Evolutionary conservation across 2,113 vertebrate genomes (phyloP).

Genomic region (Rhizomys pruinosus): DNA sequence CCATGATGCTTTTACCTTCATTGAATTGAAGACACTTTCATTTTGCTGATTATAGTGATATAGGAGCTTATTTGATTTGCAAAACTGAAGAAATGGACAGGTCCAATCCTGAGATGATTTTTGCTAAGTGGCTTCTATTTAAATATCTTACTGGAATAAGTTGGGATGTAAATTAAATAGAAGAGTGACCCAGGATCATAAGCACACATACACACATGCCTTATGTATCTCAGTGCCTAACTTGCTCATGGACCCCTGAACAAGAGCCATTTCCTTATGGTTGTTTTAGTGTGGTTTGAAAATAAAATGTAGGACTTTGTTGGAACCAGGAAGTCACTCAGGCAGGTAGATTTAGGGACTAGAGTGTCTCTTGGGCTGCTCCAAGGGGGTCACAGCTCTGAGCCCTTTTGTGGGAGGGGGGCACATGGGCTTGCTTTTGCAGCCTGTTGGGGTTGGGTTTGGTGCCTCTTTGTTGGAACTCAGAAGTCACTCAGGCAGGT

Average conservation of each 20-base stretch:
- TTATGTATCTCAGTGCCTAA: neutral
- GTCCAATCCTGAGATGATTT: slow-evolving; percentile 3
- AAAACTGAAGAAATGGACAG: neutral
- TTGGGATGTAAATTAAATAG: neutral
- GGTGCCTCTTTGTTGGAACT: no score
- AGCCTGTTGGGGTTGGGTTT: no score
- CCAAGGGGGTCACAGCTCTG: no score
- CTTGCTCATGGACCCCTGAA: neutral
- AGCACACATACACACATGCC: neutral
- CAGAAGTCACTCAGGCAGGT: no score
- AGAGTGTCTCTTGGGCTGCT: no score
- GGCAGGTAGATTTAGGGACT: no score
- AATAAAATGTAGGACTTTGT: neutral
- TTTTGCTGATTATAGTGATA: neutral
- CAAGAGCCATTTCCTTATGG: neutral
- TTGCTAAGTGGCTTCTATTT: slow-evolving; percentile 35
- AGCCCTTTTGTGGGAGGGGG: no score
- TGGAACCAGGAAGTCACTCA: no score
- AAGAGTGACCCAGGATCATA: neutral
- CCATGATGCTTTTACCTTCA: neutral
- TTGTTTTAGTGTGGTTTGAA: neutral
- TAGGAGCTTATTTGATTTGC: slow-evolving; percentile 7
- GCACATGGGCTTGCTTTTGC: no score
- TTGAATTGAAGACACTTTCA: neutral
- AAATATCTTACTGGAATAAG: neutral